Percentiles rank a stretch among this genome's conserved stretches.
Evolutionary conservation across 2,888 invertebrate genomes (phyloP).

Genomic region (Nemoura dubitans): DNA sequence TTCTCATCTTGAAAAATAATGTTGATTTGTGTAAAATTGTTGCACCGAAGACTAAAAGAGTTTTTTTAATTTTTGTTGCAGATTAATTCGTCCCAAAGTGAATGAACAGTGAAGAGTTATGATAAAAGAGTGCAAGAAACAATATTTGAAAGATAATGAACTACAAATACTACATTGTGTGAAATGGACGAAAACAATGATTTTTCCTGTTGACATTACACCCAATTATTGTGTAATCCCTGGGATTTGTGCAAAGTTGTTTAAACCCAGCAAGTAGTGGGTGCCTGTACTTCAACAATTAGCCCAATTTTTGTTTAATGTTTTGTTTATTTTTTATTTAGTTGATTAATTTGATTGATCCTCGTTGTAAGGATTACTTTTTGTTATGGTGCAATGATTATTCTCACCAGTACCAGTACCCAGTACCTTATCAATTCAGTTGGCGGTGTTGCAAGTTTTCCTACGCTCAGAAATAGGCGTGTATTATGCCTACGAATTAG

Average conservation of each 20-base stretch:
- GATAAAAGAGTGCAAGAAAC: slow-evolving; percentile 35
- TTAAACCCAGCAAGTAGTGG: background rate
- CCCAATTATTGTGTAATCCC: background rate
- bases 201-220: background rate
- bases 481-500: background rate
- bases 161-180: background rate
- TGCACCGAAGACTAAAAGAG: slow-evolving; percentile 14
- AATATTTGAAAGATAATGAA: slow-evolving; percentile 18
- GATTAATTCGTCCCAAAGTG: slow-evolving; percentile 42
- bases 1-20: background rate
- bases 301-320: slow-evolving; percentile 9
- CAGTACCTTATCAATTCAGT: background rate
- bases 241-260: slow-evolving; percentile 35
- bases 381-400: background rate
- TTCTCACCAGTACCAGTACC: background rate
- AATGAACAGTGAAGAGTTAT: slow-evolving; percentile 36
- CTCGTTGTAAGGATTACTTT: background rate
- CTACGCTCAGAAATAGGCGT: background rate
- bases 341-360: background rate
- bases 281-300: background rate
- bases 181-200: background rate
- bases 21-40: background rate
- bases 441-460: background rate
- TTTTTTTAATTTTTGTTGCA: slow-evolving; percentile 39
- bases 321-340: slow-evolving; percentile 15